phyloP scores from a whole-genome alignment of 2,888 invertebrate species.

The Stenchaetothrips biformis region DNA sequence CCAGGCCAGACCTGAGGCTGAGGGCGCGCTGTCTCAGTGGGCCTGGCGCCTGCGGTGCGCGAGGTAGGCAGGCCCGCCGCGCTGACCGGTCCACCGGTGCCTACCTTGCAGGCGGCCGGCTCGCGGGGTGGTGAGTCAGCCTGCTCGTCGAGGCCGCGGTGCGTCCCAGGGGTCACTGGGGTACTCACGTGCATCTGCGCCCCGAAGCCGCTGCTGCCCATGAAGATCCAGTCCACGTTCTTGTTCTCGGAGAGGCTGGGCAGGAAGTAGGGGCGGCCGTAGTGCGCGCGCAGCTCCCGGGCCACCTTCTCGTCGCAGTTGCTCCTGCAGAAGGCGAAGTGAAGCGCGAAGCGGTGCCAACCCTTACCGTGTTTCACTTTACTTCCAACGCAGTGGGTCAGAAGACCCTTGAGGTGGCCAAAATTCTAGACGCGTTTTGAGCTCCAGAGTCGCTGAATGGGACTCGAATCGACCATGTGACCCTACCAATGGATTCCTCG shows the following conservation, averaged over 20 bases:
- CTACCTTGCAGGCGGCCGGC: constrained; percentile 35
- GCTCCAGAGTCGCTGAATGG: no score
- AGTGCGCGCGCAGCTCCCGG: constrained; percentile 68
- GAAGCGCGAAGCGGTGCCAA: no score
- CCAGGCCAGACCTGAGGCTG: no score
- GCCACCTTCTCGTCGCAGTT: constrained; percentile 86
- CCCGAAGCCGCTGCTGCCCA: constrained; percentile 91
- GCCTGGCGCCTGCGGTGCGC: no score
- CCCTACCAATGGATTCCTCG: no score
- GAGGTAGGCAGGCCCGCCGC: no score
- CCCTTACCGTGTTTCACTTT: no score
- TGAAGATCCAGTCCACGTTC: constrained; percentile 93
- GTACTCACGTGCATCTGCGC: constrained; percentile 94
- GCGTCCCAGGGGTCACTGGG: constrained; percentile 32
- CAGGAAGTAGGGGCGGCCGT: constrained; percentile 81
- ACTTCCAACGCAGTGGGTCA: no score
- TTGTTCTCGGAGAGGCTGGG: constrained; percentile 81
- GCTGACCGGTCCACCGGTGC: constrained; percentile 29
- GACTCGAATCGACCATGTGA: no score
- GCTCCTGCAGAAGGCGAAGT: constrained; percentile 60
- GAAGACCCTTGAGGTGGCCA: no score
- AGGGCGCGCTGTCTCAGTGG: no score
- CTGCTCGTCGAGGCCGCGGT: constrained; percentile 34
- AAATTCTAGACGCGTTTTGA: no score
- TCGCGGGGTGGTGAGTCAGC: constrained; percentile 18